Evolutionary conservation across 2,113 vertebrate species (phyloP), one percentile per base, ranked within the genome.

Genomic region (Pavo muticus): DNA sequence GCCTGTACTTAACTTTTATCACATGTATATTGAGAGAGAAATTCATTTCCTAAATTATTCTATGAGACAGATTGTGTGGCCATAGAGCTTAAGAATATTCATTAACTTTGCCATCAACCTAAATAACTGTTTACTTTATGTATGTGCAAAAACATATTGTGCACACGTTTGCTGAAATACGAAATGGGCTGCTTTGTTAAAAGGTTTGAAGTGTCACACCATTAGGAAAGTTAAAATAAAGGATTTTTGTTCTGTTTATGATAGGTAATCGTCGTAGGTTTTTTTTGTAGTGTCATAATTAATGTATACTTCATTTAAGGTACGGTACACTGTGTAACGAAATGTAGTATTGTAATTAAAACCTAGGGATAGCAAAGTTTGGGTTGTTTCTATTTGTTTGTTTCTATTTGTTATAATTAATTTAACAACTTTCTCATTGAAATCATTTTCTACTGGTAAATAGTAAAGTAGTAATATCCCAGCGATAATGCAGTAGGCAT

Each of bases 1-100:
- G 52, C 15, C 25, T 87, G 9, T 69, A 25, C 21, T 87, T 91
- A 88, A 71, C 45, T 89, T 95, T 91, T 78, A 82, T 75, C 65
- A 60, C 18, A 24, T 60, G n/a, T 68, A 19, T 60, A 14, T 75
- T 82, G 23, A 76, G 39, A 87, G 54, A 45, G 25, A 87, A 91
- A 39, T 72, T 78, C 0, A 95, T 75, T 84, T 86, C 14, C 48
- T 79, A 52, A 69, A 54, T 67, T 67, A 57, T 60, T 75, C 30
- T 50, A 7, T 60, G 44, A 68, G 40, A 65, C 23, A 64, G 30
- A 40, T 61, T 77, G 16, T 7, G 29, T 56, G 15, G 6, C 60
- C 13, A 17, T 4, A 67, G 61, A 86, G 13, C 15, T 60, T 59
- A 88, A 81, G 78, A 83, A 88, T 90, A 91, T 48, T 59, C 30